These are phyloP conservation scores for Oxyura jamaicensis DNA, from an alignment of 2,113 vertebrate genomes.

Conservation along the genomic window DNA sequence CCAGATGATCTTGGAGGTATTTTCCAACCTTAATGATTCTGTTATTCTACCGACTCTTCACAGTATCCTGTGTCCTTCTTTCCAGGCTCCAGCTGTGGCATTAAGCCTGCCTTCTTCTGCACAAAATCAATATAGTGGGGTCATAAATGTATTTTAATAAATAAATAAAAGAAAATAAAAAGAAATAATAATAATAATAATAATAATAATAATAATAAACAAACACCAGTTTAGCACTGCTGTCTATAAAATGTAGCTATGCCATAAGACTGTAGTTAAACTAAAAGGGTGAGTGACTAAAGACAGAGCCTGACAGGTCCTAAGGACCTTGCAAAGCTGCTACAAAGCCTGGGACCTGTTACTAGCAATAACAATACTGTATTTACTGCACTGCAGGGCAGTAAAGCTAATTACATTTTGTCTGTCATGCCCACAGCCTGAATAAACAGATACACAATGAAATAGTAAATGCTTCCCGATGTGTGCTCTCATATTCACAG, in stretches of 20 bases:
- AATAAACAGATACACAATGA: background rate
- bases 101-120: background rate
- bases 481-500: background rate
- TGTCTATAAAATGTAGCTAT: background rate
- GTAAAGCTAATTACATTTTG: background rate
- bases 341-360: background rate
- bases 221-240: background rate
- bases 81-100: background rate
- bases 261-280: background rate
- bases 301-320: background rate
- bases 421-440: background rate
- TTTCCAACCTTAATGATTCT: too few relatives aligned
- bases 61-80: background rate
- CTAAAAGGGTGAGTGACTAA: background rate
- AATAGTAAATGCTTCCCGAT: background rate
- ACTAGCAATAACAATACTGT: background rate
- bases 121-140: accelerated
- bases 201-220: too few relatives aligned
- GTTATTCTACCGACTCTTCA: background rate
- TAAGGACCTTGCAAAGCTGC: background rate
- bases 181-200: too few relatives aligned
- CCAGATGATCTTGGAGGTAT: too few relatives aligned
- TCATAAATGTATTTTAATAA: background rate
- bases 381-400: background rate
- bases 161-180: background rate